Evolutionary conservation across 2,888 invertebrate species (phyloP).

Genomic region (Lampropteryx suffumata): DNA sequence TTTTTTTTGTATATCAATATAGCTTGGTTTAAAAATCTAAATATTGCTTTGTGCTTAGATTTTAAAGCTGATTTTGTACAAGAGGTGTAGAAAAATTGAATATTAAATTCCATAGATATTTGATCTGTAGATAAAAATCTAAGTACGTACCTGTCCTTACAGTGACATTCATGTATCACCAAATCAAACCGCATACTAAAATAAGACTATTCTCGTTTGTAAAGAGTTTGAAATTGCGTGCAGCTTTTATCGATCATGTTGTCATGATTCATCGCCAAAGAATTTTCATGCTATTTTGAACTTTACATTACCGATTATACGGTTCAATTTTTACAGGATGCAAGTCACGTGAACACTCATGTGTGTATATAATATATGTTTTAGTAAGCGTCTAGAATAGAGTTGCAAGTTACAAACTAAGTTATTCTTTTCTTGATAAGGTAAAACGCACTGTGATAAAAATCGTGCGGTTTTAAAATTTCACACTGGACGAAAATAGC

Average conservation of each 20-base stretch:
- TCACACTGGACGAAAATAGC: background rate
- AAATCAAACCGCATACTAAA: background rate
- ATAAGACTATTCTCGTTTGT: background rate
- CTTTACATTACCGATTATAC: background rate
- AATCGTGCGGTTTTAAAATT: conserved; percentile 5
- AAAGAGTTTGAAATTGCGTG: background rate
- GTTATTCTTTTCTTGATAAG: conserved; percentile 1
- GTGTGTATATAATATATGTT: conserved; percentile 8
- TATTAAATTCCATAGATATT: too few relatives aligned
- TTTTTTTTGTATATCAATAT: background rate
- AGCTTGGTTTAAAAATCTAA: too few relatives aligned
- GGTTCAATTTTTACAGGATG: background rate
- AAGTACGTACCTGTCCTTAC: too few relatives aligned
- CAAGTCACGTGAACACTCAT: conserved; percentile 13
- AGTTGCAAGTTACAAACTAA: conserved; percentile 8
- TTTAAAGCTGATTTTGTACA: too few relatives aligned
- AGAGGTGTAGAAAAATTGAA: too few relatives aligned
- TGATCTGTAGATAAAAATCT: too few relatives aligned
- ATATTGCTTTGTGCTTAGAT: too few relatives aligned
- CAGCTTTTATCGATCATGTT: conserved; percentile 14
- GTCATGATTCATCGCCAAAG: conserved; percentile 4
- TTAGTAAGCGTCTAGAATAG: conserved; percentile 8
- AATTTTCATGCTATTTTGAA: conserved; percentile 1
- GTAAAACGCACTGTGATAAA: conserved; percentile 8
- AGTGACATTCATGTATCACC: too few relatives aligned